Evolutionary conservation across 2,797 vertebrate species (phyloP).

Genomic region (Oreochromis mossambicus): DNA sequence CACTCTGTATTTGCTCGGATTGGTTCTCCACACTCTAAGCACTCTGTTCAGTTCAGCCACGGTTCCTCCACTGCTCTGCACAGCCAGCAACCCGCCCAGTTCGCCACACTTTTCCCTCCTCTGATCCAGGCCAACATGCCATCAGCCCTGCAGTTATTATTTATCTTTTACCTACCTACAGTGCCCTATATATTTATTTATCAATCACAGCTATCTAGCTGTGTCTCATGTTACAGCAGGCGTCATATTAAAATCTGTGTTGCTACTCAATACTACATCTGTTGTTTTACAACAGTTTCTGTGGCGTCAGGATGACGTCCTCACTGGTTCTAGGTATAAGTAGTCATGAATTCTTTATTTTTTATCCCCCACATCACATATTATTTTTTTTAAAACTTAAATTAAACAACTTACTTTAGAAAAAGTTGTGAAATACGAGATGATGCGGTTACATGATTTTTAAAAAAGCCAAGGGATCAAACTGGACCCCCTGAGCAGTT

Average conservation of each 20-base stretch:
- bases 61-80: background rate
- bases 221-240: background rate
- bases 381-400: background rate
- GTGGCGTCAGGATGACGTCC: fast-evolving
- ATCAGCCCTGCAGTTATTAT: background rate
- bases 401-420: background rate
- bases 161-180: background rate
- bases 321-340: background rate
- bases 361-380: background rate
- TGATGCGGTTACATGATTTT: background rate
- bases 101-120: background rate
- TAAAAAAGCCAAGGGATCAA: background rate
- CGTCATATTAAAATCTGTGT: background rate
- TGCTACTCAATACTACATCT: background rate
- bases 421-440: background rate
- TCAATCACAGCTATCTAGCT: background rate
- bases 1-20: background rate
- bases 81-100: fast-evolving
- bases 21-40: background rate
- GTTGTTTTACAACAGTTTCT: background rate
- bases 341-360: background rate
- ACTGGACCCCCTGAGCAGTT: background rate
- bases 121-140: background rate
- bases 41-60: background rate
- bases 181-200: fast-evolving